These are phyloP conservation scores for Bombylius major DNA, from an alignment of 2,888 invertebrate genomes.

Conservation along the genomic window DNA sequence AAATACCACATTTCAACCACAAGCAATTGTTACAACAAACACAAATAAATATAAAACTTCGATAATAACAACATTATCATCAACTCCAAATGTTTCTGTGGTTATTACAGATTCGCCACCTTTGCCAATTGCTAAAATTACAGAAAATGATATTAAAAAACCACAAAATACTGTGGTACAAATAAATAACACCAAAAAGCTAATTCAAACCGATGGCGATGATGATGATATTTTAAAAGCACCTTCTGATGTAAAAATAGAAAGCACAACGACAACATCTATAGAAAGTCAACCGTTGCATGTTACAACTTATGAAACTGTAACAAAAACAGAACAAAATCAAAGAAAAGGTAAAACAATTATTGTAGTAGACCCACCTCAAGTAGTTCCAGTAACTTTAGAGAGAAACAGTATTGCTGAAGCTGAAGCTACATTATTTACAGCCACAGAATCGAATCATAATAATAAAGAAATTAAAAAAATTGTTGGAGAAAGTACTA, in stretches of 20 bases:
- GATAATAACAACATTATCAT: no score
- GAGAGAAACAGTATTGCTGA: neutral
- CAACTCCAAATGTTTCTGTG: no score
- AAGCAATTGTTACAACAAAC: no score
- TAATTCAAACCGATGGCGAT: neutral
- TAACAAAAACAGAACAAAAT: neutral
- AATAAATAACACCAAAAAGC: no score
- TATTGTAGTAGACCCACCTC: neutral
- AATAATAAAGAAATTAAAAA: neutral
- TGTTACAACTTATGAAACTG: no score
- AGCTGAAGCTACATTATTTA: neutral
- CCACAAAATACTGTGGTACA: neutral
- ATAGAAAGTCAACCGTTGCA: neutral
- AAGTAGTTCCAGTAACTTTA: neutral
- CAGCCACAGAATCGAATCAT: no score
- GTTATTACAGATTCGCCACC: neutral
- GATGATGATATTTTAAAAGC: neutral
- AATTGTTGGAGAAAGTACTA: neutral
- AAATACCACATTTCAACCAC: no score
- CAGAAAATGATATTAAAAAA: neutral
- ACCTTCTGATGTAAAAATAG: neutral
- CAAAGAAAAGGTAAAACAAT: slow-evolving; percentile 2
- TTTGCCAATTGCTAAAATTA: neutral
- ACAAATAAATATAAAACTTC: no score
- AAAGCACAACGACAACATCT: neutral